Base-by-base conservation (phyloP, 2,113 vertebrate species). In the Lontra canadensis region DNA sequence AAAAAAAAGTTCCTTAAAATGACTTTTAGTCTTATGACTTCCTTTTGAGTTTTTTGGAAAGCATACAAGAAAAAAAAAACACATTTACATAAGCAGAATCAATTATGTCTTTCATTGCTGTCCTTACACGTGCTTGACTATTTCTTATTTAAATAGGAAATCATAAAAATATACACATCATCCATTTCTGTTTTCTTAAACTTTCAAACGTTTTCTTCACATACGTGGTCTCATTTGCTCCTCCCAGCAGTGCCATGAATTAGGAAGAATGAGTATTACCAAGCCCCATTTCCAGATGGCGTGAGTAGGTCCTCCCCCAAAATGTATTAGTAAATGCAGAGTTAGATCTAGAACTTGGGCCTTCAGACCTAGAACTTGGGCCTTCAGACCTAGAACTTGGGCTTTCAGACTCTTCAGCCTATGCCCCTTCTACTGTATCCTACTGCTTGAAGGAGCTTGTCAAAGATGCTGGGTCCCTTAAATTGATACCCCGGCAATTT, bases 51-150 rank as follows among this genome's bases (percentile, higher is more conserved):
- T 91, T 96, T 98, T 96, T 97, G 93, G 97, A 96, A 97, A 88
- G 84, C 71, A 12, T 90, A 18, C 78, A 94, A 96, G 96, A 97
- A 97, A 98, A 95, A 97, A 97, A 98, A 98, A 96, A 80, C 96
- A 84, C 94, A 98, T 98, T 98, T 98, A 61, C 96, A 98, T 98
- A 98, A 97, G 97, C 96, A 95, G 97, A 96, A 95, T 98, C 97
- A 97, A 95, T 98, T 98, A 96, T 97, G 86, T 82, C 95, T 95
- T 94, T 86, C 85, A 69, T 92, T 74, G 92, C 95, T 97, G 93
- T 96, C 78, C 91, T 74, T 84, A 96, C 96, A 96, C 55, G 65
- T 97, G 97, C 84, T 85, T 57, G 76, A 94, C 87, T 96, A 96
- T 90, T 97, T 97, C 81, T 94, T 84, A 90, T 85, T 96, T 94